These are phyloP conservation scores for Heteropelma amictum DNA, from an alignment of 2,888 invertebrate genomes.

Conservation along the genomic window DNA sequence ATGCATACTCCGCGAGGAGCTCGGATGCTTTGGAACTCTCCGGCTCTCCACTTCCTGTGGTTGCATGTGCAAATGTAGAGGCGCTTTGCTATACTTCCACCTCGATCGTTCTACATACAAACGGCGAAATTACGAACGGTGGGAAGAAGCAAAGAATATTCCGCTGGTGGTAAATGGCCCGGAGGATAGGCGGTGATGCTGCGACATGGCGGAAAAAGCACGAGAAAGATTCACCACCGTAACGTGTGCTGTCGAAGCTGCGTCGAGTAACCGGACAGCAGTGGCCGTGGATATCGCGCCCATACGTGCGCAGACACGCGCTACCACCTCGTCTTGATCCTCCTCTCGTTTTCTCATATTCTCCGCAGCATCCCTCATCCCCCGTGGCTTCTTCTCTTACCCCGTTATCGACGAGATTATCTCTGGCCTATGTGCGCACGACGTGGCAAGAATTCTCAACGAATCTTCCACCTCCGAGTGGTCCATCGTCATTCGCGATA, in stretches of 20 bases:
- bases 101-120: constrained; percentile 58
- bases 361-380: constrained; percentile 17
- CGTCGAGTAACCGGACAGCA: constrained; percentile 40
- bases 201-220: constrained; percentile 48
- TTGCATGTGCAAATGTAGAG: constrained; percentile 8
- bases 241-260: constrained; percentile 56
- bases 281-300: constrained; percentile 42
- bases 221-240: constrained; percentile 33
- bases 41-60: background rate
- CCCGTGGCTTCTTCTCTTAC: constrained; percentile 5
- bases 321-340: constrained; percentile 21
- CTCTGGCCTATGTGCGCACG: constrained; percentile 31
- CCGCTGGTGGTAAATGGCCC: background rate
- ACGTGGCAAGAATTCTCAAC: constrained; percentile 43
- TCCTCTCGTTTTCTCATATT: constrained; percentile 44
- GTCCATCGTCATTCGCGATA: background rate
- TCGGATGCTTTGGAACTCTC: too few relatives aligned
- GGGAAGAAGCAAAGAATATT: background rate
- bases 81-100: constrained; percentile 20
- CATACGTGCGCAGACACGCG: constrained; percentile 23
- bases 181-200: constrained; percentile 58
- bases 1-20: too few relatives aligned
- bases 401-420: constrained; percentile 49
- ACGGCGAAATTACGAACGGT: constrained; percentile 57
- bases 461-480: constrained; percentile 7